Conservation (phyloP, 2,113 vertebrate genomes). For the Pagrus major region DNA sequence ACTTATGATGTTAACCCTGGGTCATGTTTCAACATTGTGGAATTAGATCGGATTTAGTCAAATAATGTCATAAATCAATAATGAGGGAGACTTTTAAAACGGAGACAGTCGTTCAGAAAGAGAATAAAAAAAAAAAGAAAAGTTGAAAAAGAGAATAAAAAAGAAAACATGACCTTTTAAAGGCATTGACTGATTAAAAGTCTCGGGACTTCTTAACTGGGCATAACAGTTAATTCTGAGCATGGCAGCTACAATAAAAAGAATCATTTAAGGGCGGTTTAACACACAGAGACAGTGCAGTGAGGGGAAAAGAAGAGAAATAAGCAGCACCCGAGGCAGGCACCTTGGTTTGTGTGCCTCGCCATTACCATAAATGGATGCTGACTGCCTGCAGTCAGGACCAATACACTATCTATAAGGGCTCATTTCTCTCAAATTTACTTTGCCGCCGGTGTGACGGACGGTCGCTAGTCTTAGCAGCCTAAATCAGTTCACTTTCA, state of each 20-base stretch:
- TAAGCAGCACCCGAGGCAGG: constrained; percentile 54
- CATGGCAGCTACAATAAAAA: constrained; percentile 20
- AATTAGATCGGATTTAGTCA: constrained; percentile 67
- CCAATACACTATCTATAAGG: constrained; percentile 80
- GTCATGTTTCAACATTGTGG: constrained; percentile 63
- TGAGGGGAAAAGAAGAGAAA: constrained; percentile 35
- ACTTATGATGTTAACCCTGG: constrained; percentile 74
- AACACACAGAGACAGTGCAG: constrained; percentile 26
- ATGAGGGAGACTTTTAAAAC: constrained; percentile 22
- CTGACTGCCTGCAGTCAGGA: constrained; percentile 79
- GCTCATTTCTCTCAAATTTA: constrained; percentile 80
- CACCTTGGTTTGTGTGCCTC: constrained; percentile 63
- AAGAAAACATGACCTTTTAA: constrained; percentile 16
- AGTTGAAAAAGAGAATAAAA: constrained; percentile 35
- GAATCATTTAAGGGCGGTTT: constrained; percentile 28
- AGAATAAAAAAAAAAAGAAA: constrained; percentile 46
- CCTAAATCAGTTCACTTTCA: constrained; percentile 80
- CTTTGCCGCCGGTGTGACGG: constrained; percentile 75
- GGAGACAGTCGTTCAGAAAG: constrained; percentile 14
- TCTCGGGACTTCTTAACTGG: constrained; percentile 17
- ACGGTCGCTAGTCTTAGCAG: constrained; percentile 69
- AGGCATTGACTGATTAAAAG: constrained; percentile 26
- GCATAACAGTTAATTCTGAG: constrained; percentile 14
- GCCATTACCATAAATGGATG: constrained; percentile 77
- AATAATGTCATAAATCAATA: constrained; percentile 56